These are phyloP conservation scores for Hydrochoerus hydrochaeris DNA, from an alignment of 2,113 vertebrate species.

Conservation along the genomic window DNA sequence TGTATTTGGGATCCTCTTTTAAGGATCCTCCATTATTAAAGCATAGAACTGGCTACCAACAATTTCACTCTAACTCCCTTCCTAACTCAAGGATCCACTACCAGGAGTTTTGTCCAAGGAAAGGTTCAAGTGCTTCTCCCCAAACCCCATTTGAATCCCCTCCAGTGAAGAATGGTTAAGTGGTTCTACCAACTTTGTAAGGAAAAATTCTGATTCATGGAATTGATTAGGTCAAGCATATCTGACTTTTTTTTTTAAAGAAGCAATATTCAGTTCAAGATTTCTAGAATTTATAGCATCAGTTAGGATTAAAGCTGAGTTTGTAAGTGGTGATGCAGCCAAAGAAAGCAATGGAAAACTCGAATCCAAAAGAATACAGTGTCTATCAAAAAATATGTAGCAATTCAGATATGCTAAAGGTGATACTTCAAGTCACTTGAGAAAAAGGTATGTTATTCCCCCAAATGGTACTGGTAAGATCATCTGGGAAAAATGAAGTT, in stretches of 20 bases:
- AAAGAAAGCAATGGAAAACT: neutral
- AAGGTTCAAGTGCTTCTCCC: neutral
- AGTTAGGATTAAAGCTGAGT: neutral
- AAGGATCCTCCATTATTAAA: neutral
- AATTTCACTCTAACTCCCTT: neutral
- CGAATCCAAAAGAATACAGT: neutral
- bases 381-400: neutral
- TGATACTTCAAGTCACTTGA: neutral
- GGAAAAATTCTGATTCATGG: neutral
- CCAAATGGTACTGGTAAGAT: neutral
- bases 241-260: neutral
- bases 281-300: neutral
- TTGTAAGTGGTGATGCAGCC: neutral
- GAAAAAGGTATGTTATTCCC: neutral
- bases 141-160: too few species aligned
- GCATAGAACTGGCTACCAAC: neutral
- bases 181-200: neutral
- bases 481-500: neutral
- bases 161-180: neutral
- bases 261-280: neutral
- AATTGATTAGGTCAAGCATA: neutral
- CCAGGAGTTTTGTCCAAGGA: rapidly evolving
- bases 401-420: neutral
- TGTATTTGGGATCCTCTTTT: neutral
- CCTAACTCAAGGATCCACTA: neutral